Evolutionary conservation across 2,113 vertebrate species (phyloP).

Genomic region (Trichomycterus rosablanca): DNA sequence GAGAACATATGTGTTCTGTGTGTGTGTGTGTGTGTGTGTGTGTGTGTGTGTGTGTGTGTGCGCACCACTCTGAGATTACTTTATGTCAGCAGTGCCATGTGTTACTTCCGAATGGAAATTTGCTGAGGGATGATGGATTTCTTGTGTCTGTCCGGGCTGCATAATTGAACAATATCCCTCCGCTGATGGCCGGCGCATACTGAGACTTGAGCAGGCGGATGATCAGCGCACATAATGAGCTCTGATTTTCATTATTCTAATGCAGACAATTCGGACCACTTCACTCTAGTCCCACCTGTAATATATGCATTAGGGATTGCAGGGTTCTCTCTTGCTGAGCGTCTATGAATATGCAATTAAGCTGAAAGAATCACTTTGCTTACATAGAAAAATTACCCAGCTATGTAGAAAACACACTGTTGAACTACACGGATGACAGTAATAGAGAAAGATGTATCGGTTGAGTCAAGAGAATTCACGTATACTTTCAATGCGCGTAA

Average conservation of each 20-base stretch:
- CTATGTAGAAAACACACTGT: not conserved
- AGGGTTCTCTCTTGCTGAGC: slow-evolving; percentile 5
- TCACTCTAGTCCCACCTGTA: slow-evolving; percentile 27
- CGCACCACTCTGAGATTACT: slow-evolving; percentile 1
- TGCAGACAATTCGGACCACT: slow-evolving; percentile 44
- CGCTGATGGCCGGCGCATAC: slow-evolving; percentile 10
- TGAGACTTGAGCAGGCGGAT: slow-evolving; percentile 28
- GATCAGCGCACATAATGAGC: slow-evolving; percentile 38
- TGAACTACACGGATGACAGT: slow-evolving; percentile 17
- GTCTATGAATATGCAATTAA: slow-evolving; percentile 46
- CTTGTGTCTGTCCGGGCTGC: slow-evolving; percentile 10
- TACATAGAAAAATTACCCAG: slow-evolving; percentile 35
- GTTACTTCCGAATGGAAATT: slow-evolving; percentile 14
- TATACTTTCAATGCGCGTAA: not conserved
- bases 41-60: slow-evolving; percentile 6
- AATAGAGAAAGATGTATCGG: slow-evolving; percentile 10
- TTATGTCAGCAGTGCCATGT: slow-evolving; percentile 10
- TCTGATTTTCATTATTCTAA: slow-evolving; percentile 43
- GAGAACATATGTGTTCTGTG: not conserved
- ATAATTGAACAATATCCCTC: slow-evolving; percentile 40
- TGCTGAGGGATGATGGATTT: slow-evolving; percentile 11
- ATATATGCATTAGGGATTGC: slow-evolving; percentile 42
- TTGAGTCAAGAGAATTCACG: not conserved
- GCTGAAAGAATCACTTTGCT: slow-evolving; percentile 39
- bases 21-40: not conserved